Percentiles rank a stretch among this genome's conserved stretches.
phyloP scores from a whole-genome alignment of 2,797 vertebrate genomes.

The Chrysocyon brachyurus region DNA sequence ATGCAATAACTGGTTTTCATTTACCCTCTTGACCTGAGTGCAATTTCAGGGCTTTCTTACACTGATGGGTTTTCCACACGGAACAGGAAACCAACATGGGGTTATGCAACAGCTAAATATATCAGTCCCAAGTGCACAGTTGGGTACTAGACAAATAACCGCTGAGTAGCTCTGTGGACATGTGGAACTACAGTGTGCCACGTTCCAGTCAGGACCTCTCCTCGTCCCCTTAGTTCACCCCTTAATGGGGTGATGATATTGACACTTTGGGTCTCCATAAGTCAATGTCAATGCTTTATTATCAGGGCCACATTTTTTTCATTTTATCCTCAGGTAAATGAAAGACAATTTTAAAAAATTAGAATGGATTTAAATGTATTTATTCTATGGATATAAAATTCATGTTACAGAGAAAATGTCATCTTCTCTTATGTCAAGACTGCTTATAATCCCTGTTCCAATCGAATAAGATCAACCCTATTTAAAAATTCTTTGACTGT shows the following conservation, averaged over 20 bases:
- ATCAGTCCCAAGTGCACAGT: no score
- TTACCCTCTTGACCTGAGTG: not conserved
- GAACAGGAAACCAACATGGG: not conserved
- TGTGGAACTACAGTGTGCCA: rapidly evolving
- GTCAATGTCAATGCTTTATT: not conserved
- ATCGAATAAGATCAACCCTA: not conserved
- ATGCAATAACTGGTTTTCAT: not conserved
- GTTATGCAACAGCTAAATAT: not conserved
- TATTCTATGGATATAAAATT: not conserved
- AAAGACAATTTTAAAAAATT: not conserved
- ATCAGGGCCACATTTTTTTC: not conserved
- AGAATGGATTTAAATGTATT: not conserved
- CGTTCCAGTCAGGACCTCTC: not conserved
- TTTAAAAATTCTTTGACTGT: conserved; percentile 53
- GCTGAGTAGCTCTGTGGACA: not conserved
- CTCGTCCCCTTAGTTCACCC: rapidly evolving
- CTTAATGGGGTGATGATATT: rapidly evolving
- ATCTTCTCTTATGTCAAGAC: not conserved
- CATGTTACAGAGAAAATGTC: not conserved
- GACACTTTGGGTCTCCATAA: not conserved
- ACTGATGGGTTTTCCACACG: not conserved
- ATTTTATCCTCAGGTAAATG: not conserved
- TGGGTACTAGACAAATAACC: no score
- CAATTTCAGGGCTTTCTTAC: not conserved
- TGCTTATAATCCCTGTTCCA: not conserved